Evolutionary conservation across 2,888 invertebrate species (phyloP).

Genomic region (Agrochola macilenta): DNA sequence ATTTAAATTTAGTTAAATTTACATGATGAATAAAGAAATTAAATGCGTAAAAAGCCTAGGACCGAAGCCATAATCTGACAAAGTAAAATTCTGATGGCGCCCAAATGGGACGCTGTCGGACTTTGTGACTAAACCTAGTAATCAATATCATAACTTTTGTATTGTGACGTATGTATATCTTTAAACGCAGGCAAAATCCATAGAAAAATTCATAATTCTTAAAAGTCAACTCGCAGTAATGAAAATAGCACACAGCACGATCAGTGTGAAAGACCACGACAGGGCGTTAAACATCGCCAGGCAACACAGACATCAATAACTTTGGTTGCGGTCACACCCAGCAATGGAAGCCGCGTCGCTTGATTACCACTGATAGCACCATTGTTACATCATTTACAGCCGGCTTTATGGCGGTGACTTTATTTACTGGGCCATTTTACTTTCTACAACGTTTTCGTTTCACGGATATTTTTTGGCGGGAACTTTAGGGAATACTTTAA

Average conservation of each 20-base stretch:
- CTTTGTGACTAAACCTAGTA: not conserved
- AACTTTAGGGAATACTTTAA: conserved; percentile 48
- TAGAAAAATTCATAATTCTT: not conserved
- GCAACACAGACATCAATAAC: conserved; percentile 36
- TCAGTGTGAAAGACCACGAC: conserved; percentile 13
- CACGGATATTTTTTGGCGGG: conserved; percentile 31
- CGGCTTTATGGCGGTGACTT: conserved; percentile 47
- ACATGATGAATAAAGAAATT: not conserved
- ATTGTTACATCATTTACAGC: conserved; percentile 42
- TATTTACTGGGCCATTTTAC: conserved; percentile 49
- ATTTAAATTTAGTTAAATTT: not conserved
- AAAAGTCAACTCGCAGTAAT: not conserved
- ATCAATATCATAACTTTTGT: not conserved
- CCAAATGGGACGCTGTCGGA: not conserved
- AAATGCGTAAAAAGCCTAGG: not conserved
- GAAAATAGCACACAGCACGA: not conserved
- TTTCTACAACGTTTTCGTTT: conserved; percentile 45
- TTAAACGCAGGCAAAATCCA: not conserved
- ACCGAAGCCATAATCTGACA: not conserved
- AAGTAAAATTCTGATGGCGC: not conserved
- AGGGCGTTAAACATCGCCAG: conserved; percentile 3
- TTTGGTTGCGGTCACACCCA: conserved; percentile 46
- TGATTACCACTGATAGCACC: conserved; percentile 52
- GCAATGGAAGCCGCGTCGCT: conserved; percentile 47
- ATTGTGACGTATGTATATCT: not conserved